A percentile compares a stretch with the other conserved stretches of the same genome.
Evolutionary conservation across 2,888 invertebrate species (phyloP).

Genomic region (Ypsolopha sequella): DNA sequence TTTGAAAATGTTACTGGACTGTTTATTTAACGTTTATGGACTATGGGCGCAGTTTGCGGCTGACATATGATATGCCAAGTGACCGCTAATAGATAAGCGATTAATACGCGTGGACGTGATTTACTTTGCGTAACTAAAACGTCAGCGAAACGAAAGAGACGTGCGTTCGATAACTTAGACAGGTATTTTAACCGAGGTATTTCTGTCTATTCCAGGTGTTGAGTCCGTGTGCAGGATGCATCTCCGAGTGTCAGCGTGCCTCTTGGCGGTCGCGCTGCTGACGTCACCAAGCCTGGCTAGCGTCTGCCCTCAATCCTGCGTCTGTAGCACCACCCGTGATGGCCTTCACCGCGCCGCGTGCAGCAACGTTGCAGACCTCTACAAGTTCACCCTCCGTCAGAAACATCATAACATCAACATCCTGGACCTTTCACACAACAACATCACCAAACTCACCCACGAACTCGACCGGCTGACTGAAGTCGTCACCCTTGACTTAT

Average conservation of each 20-base stretch:
- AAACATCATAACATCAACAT: constrained; percentile 67
- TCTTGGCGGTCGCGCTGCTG: constrained; percentile 38
- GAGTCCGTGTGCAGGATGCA: constrained; percentile 38
- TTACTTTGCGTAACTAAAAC: constrained; percentile 15
- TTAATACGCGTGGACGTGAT: constrained; percentile 21
- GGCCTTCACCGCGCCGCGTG: constrained; percentile 76
- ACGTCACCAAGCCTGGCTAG: constrained; percentile 32
- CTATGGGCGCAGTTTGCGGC: constrained; percentile 16
- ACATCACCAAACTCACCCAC: constrained; percentile 68
- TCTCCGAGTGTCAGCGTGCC: constrained; percentile 31
- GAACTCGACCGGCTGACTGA: constrained; percentile 71
- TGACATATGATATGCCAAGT: constrained; percentile 29
- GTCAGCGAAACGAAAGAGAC: not conserved
- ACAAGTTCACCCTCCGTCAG: constrained; percentile 69
- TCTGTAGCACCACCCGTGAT: constrained; percentile 75
- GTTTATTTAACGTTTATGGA: not conserved
- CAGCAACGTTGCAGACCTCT: constrained; percentile 80
- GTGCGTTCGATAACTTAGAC: not conserved
- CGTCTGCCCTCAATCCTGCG: constrained; percentile 65
- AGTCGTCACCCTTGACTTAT: constrained; percentile 74
- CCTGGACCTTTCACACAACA: constrained; percentile 74
- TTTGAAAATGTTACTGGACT: too few relatives aligned
- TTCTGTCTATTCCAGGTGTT: constrained; percentile 49
- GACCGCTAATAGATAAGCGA: constrained; percentile 25
- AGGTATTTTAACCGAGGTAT: not conserved